Conservation (phyloP, 1,140 invertebrate species). For the Drosophila novamexicana region DNA sequence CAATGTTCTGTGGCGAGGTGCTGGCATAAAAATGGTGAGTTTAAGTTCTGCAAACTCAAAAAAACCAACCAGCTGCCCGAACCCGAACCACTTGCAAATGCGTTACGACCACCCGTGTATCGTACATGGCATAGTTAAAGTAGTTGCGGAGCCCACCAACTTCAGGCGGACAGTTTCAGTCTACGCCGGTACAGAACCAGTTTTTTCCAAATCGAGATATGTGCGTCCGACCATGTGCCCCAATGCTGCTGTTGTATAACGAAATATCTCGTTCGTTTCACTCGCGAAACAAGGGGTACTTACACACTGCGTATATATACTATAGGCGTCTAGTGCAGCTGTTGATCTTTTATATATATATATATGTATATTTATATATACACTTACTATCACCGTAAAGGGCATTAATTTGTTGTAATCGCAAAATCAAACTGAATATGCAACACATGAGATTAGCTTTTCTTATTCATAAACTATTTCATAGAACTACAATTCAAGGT, state of each 20-base stretch:
- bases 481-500: no score
- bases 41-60: not conserved
- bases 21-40: conserved; percentile 72
- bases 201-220: conserved; percentile 71
- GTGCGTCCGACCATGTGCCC: conserved; percentile 35
- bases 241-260: conserved; percentile 56
- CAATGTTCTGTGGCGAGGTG: conserved; percentile 61
- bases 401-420: not conserved
- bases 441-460: no score
- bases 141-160: conserved; percentile 1
- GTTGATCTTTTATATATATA: not conserved
- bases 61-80: conserved; percentile 4
- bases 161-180: conserved; percentile 62
- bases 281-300: conserved; percentile 43
- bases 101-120: not conserved
- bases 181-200: conserved; percentile 66
- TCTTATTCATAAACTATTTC: no score
- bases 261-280: conserved; percentile 40
- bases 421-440: not conserved
- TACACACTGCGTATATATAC: not conserved
- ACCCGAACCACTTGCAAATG: conserved; percentile 62
- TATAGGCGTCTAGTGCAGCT: not conserved
- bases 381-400: not conserved
- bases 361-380: not conserved
- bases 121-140: not conserved